Conservation (phyloP, 2,113 vertebrate species). For the Sphaerodactylus townsendi region DNA sequence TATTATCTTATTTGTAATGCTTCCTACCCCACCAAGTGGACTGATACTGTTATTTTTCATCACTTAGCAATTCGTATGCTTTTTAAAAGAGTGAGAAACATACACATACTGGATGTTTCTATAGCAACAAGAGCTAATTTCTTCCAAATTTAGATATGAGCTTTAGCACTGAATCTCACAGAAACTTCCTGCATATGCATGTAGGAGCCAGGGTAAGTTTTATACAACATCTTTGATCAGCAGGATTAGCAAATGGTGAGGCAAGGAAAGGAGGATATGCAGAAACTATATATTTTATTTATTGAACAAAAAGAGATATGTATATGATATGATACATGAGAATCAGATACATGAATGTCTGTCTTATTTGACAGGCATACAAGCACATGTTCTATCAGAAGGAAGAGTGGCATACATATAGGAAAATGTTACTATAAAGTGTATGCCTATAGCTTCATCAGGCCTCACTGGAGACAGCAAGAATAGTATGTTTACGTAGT, state of each 20-base stretch:
- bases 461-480: too few relatives aligned
- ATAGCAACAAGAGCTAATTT: constrained; percentile 59
- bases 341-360: too few relatives aligned
- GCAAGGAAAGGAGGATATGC: neutral
- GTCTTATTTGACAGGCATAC: too few relatives aligned
- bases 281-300: constrained; percentile 5
- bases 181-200: constrained; percentile 31
- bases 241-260: constrained; percentile 29
- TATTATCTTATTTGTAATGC: constrained; percentile 70
- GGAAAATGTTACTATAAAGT: too few relatives aligned
- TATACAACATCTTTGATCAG: constrained; percentile 17
- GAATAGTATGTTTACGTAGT: too few relatives aligned
- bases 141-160: constrained; percentile 60
- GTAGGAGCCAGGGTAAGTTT: constrained; percentile 46
- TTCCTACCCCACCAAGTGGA: constrained; percentile 95
- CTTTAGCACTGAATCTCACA: constrained; percentile 52
- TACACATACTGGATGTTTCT: constrained; percentile 54
- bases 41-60: constrained; percentile 78
- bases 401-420: too few relatives aligned
- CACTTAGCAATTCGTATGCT: constrained; percentile 54
- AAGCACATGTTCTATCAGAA: too few relatives aligned
- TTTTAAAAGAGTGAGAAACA: constrained; percentile 55
- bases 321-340: too few relatives aligned
- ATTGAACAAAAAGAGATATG: too few relatives aligned
- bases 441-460: too few relatives aligned